A percentile compares a stretch with the other conserved stretches of the same genome.
These are phyloP conservation scores for Mythimna ferrago DNA, from an alignment of 2,888 invertebrate species.

Conservation along the genomic window DNA sequence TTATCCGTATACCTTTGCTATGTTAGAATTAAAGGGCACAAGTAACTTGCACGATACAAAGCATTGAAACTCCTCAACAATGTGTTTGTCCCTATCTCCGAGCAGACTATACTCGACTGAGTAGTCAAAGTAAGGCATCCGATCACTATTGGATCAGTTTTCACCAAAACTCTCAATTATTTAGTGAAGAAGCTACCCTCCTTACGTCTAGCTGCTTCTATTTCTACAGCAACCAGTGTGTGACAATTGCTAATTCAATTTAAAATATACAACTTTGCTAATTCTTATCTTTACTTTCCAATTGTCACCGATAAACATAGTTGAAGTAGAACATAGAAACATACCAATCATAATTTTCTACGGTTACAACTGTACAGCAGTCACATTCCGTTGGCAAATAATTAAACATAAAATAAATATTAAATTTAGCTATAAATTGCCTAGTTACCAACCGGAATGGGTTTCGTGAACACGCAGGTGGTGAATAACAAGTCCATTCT, in stretches of 20 bases:
- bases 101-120: constrained; percentile 52
- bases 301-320: constrained; percentile 51
- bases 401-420: constrained; percentile 84
- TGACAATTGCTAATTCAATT: constrained; percentile 55
- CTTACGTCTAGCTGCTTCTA: constrained; percentile 70
- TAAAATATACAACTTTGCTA: constrained; percentile 60
- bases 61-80: constrained; percentile 71
- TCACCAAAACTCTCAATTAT: constrained; percentile 46
- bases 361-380: constrained; percentile 88
- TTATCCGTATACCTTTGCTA: constrained; percentile 86
- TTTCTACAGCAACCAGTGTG: constrained; percentile 60
- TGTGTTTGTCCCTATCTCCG: constrained; percentile 64
- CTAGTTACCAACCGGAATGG: constrained; percentile 89
- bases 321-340: constrained; percentile 72
- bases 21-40: constrained; percentile 81
- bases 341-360: constrained; percentile 81
- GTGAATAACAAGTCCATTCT: constrained; percentile 88
- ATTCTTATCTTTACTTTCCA: constrained; percentile 45
- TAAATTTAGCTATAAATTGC: constrained; percentile 89
- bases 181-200: constrained; percentile 76
- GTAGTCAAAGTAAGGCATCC: constrained; percentile 35
- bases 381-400: constrained; percentile 90
- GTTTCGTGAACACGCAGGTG: constrained; percentile 90
- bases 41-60: constrained; percentile 74
- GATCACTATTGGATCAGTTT: constrained; percentile 38